These are phyloP conservation scores for Caracal caracal DNA, from an alignment of 2,113 vertebrate species.

Conservation along the genomic window DNA sequence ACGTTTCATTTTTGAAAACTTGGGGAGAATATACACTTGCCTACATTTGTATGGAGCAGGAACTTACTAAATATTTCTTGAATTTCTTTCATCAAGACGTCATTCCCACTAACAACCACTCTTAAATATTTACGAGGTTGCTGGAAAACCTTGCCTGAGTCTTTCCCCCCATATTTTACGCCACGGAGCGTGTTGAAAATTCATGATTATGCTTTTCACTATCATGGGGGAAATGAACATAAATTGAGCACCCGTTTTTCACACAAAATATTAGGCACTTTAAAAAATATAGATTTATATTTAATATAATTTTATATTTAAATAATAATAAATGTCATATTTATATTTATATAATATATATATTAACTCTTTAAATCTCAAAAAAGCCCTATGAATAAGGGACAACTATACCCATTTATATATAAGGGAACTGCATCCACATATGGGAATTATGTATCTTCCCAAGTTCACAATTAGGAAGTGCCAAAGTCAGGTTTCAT, in stretches of 20 bases:
- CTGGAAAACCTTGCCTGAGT: not conserved
- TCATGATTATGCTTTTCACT: not conserved
- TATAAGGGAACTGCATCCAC: not conserved
- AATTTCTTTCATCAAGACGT: slow-evolving; percentile 29
- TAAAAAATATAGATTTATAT: not conserved
- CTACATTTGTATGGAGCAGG: not conserved
- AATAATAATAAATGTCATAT: no score
- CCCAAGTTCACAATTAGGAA: not conserved
- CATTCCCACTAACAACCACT: not conserved
- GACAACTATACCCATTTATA: not conserved
- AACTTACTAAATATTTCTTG: not conserved
- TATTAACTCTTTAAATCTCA: not conserved
- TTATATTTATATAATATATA: not conserved
- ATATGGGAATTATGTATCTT: not conserved
- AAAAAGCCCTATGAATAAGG: not conserved
- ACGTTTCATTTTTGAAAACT: not conserved
- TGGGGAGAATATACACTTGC: not conserved
- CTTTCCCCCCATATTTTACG: not conserved
- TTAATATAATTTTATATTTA: no score
- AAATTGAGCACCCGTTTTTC: slow-evolving; percentile 4
- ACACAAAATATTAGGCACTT: not conserved
- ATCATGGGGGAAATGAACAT: not conserved
- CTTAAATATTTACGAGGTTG: not conserved
- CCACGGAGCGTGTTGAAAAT: not conserved
- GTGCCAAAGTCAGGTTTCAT: not conserved